These are phyloP conservation scores for Helogale parvula DNA, from an alignment of 2,113 vertebrate species.

Conservation along the genomic window DNA sequence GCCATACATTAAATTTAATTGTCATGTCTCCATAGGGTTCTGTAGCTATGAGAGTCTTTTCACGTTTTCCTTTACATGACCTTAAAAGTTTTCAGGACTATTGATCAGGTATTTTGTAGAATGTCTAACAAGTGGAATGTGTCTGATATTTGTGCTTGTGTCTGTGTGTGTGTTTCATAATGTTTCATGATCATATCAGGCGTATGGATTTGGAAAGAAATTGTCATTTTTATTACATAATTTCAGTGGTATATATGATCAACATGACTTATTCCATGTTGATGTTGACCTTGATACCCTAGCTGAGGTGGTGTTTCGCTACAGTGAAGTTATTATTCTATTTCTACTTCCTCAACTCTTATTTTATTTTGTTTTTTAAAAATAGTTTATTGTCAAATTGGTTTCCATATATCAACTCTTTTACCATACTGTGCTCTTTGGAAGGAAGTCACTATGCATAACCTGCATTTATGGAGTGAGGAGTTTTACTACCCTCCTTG, in stretches of 20 bases:
- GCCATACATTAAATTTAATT: no score
- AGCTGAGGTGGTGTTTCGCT: background rate
- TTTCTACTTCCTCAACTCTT: background rate
- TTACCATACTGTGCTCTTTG: background rate
- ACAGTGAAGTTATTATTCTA: background rate
- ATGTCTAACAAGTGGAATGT: background rate
- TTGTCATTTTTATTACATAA: background rate
- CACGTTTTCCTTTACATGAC: background rate
- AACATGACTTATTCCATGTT: background rate
- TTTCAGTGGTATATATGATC: background rate
- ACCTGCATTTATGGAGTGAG: no score
- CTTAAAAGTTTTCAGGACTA: background rate
- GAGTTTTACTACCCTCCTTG: no score
- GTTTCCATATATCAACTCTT: no score
- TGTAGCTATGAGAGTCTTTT: background rate
- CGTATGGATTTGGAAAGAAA: background rate
- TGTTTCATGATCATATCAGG: background rate
- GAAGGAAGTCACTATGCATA: background rate
- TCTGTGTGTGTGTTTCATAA: no score
- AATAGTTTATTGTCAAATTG: no score
- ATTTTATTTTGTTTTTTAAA: no score
- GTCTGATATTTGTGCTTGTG: background rate
- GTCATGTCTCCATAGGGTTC: background rate
- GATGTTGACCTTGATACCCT: background rate
- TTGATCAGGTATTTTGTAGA: background rate